Evolutionary conservation across 2,888 invertebrate species (phyloP).

Genomic region (Nematopogon swammerdamellus): DNA sequence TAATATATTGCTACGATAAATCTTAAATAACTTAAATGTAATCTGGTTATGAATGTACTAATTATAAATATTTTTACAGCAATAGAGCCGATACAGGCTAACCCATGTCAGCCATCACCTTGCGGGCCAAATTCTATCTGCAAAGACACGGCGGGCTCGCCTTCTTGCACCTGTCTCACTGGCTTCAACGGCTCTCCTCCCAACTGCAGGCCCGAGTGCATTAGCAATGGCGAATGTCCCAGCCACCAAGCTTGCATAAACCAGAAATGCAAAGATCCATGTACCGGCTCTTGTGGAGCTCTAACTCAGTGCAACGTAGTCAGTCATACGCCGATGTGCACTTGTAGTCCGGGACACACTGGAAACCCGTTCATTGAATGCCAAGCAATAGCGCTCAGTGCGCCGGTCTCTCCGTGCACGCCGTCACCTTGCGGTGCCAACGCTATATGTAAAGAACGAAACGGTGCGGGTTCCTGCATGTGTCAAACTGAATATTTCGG

Average conservation of each 20-base stretch:
- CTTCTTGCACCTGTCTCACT: constrained; percentile 71
- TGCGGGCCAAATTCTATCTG: constrained; percentile 80
- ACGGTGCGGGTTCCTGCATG: constrained; percentile 62
- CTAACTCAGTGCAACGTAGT: constrained; percentile 73
- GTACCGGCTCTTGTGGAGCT: constrained; percentile 65
- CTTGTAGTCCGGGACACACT: constrained; percentile 62
- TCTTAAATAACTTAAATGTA: background rate
- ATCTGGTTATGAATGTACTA: too few species aligned
- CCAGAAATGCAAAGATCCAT: constrained; percentile 74
- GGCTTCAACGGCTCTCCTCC: constrained; percentile 69
- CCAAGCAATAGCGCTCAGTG: constrained; percentile 29
- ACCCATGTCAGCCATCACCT: constrained; percentile 76
- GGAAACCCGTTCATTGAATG: constrained; percentile 79
- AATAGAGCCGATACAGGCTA: constrained; percentile 38
- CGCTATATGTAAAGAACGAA: constrained; percentile 60
- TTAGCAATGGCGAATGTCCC: constrained; percentile 72
- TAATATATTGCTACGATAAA: background rate
- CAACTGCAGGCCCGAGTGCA: constrained; percentile 76
- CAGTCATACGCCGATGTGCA: constrained; percentile 71
- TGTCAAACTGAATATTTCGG: constrained; percentile 69
- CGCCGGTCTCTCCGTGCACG: constrained; percentile 52
- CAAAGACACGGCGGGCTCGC: constrained; percentile 61
- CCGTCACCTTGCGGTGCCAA: constrained; percentile 66
- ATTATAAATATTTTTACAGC: constrained; percentile 11
- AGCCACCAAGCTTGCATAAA: constrained; percentile 69